Percentiles rank a stretch among this genome's conserved stretches.
Conservation (phyloP, 2,888 invertebrate genomes). For the Sminthurides aquaticus region DNA sequence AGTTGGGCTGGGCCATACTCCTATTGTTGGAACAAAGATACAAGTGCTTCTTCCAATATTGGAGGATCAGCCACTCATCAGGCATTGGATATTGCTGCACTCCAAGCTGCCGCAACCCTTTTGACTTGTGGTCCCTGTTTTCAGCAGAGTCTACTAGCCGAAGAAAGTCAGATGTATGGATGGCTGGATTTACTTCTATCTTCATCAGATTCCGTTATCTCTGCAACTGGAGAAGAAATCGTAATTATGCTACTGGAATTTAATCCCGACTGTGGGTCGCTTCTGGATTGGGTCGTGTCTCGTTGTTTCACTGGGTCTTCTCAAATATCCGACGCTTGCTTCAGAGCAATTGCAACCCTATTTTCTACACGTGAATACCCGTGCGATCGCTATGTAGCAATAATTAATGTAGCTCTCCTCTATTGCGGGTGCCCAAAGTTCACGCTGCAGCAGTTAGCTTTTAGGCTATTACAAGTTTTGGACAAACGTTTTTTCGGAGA, state of each 20-base stretch:
- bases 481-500: constrained; percentile 90
- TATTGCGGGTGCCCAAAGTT: constrained; percentile 91
- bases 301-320: constrained; percentile 89
- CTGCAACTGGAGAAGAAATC: constrained; percentile 44
- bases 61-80: constrained; percentile 27
- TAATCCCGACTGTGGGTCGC: constrained; percentile 82
- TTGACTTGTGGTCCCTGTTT: constrained; percentile 94
- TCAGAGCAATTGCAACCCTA: constrained; percentile 88
- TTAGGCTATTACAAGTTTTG: constrained; percentile 84
- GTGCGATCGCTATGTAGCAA: constrained; percentile 94
- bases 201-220: constrained; percentile 58
- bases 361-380: constrained; percentile 97
- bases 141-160: constrained; percentile 71
- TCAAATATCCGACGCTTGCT: constrained; percentile 91
- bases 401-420: constrained; percentile 93
- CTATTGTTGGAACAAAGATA: constrained; percentile 50
- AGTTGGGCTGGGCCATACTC: constrained; percentile 89
- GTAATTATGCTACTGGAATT: constrained; percentile 75
- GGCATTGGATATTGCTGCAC: constrained; percentile 52
- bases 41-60: constrained; percentile 21
- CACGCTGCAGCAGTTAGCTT: constrained; percentile 84
- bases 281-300: constrained; percentile 97
- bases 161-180: constrained; percentile 84
- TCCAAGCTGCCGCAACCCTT: constrained; percentile 88
- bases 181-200: constrained; percentile 89